These are phyloP conservation scores for Drosophila jambulina DNA, from an alignment of 1,140 invertebrate genomes.

Conservation along the genomic window DNA sequence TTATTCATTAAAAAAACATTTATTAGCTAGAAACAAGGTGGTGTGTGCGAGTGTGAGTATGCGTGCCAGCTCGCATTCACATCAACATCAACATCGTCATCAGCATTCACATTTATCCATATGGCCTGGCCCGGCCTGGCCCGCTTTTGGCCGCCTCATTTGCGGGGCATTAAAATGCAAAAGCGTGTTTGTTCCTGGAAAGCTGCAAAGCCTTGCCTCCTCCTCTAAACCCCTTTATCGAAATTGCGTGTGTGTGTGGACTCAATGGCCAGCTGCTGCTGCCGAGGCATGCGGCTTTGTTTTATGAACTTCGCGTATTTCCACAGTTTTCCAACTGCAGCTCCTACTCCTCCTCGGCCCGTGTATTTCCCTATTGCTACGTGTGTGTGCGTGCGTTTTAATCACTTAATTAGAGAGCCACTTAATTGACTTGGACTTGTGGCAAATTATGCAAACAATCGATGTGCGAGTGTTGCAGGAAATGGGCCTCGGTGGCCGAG, in stretches of 20 bases:
- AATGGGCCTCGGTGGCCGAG: slow-evolving; percentile 53
- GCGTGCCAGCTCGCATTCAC: slow-evolving; percentile 55
- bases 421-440: slow-evolving; percentile 72
- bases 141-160: slow-evolving; percentile 59
- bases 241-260: slow-evolving; percentile 47
- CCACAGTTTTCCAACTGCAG: slow-evolving; percentile 35
- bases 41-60: slow-evolving; percentile 30
- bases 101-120: slow-evolving; percentile 51
- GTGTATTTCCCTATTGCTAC: background rate
- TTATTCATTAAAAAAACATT: slow-evolving; percentile 84
- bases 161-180: slow-evolving; percentile 81
- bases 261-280: slow-evolving; percentile 38
- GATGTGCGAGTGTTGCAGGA: slow-evolving; percentile 56
- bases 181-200: slow-evolving; percentile 83
- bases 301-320: slow-evolving; percentile 72
- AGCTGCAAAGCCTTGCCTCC: slow-evolving; percentile 48
- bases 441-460: slow-evolving; percentile 69
- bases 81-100: slow-evolving; percentile 11
- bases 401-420: slow-evolving; percentile 79
- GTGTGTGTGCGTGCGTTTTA: slow-evolving; percentile 68
- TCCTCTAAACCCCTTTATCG: slow-evolving; percentile 5
- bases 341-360: background rate
- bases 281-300: slow-evolving; percentile 55
- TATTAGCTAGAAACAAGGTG: slow-evolving; percentile 78
- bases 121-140: slow-evolving; percentile 43